Percentiles rank a stretch among this genome's conserved stretches.
Evolutionary conservation across 1,140 invertebrate species (phyloP).

Genomic region (Lepidurus apus): DNA sequence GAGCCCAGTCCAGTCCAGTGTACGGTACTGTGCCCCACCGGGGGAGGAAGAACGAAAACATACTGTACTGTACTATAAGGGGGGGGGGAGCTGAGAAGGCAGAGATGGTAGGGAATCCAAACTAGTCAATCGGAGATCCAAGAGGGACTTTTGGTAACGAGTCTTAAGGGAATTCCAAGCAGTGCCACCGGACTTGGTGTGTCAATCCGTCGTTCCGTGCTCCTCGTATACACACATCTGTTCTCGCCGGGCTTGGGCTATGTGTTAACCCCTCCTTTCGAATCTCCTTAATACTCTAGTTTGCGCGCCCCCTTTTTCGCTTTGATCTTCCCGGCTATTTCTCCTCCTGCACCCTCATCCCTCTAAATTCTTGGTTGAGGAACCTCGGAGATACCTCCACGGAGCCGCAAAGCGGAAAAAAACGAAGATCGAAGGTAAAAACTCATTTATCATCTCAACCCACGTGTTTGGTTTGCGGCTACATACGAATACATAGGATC

Average conservation of each 20-base stretch:
- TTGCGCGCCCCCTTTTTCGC: background rate
- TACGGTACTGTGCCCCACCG: background rate
- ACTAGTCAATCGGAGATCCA: slow-evolving; percentile 1
- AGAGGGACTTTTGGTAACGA: background rate
- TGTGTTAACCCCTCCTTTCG: background rate
- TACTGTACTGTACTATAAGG: background rate
- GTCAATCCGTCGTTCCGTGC: background rate
- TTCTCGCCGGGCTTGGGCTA: background rate
- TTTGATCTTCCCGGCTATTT: background rate
- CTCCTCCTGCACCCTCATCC: background rate
- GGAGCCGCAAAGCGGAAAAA: background rate
- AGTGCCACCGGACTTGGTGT: background rate
- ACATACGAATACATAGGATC: background rate
- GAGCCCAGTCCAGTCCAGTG: background rate
- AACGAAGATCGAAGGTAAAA: background rate
- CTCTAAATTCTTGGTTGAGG: background rate
- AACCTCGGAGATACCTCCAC: background rate
- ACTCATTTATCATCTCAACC: background rate
- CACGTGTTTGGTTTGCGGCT: background rate
- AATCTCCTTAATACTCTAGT: background rate
- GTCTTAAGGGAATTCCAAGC: slow-evolving; percentile 16
- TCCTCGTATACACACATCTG: background rate
- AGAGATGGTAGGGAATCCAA: background rate
- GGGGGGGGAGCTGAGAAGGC: background rate
- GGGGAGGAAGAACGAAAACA: background rate